A percentile compares a stretch with the other conserved stretches of the same genome.
Evolutionary conservation across 2,888 invertebrate genomes (phyloP).

Genomic region (Bugula neritina): DNA sequence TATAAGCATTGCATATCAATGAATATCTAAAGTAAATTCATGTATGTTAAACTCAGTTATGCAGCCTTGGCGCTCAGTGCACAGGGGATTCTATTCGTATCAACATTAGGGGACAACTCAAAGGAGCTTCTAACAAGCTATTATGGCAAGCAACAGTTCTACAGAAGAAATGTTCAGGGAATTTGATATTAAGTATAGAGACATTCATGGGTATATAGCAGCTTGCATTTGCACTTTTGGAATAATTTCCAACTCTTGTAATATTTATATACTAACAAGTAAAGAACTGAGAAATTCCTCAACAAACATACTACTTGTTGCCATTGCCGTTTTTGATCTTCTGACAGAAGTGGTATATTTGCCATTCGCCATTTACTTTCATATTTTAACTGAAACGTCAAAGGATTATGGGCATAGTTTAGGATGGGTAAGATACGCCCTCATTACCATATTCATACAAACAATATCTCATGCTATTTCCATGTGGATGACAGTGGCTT

Average conservation of each 20-base stretch:
- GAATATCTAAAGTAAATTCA: too few relatives aligned
- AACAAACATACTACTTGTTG: slow-evolving; percentile 74
- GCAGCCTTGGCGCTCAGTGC: too few relatives aligned
- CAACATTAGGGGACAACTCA: too few relatives aligned
- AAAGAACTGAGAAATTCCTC: slow-evolving; percentile 84
- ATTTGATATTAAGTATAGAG: slow-evolving; percentile 39
- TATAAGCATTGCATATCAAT: too few relatives aligned
- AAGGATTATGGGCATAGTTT: slow-evolving; percentile 35
- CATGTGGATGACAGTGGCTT: slow-evolving; percentile 83
- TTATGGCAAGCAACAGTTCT: too few relatives aligned
- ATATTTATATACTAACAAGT: slow-evolving; percentile 79
- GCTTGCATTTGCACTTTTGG: slow-evolving; percentile 83
- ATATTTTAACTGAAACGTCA: slow-evolving; percentile 35
- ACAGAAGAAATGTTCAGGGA: slow-evolving; percentile 31
- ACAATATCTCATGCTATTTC: slow-evolving; percentile 70
- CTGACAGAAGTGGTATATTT: slow-evolving; percentile 85
- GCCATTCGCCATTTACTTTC: slow-evolving; percentile 54
- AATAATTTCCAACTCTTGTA: slow-evolving; percentile 80
- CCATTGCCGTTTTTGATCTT: slow-evolving; percentile 79
- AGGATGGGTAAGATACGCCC: slow-evolving; percentile 45
- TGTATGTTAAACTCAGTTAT: too few relatives aligned
- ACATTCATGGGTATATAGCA: slow-evolving; percentile 76
- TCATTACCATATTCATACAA: slow-evolving; percentile 46
- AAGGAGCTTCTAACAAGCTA: neutral
- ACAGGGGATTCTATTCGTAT: too few relatives aligned